Base-by-base conservation (phyloP, 2,797 vertebrate genomes). In the Leuciscus waleckii region DNA sequence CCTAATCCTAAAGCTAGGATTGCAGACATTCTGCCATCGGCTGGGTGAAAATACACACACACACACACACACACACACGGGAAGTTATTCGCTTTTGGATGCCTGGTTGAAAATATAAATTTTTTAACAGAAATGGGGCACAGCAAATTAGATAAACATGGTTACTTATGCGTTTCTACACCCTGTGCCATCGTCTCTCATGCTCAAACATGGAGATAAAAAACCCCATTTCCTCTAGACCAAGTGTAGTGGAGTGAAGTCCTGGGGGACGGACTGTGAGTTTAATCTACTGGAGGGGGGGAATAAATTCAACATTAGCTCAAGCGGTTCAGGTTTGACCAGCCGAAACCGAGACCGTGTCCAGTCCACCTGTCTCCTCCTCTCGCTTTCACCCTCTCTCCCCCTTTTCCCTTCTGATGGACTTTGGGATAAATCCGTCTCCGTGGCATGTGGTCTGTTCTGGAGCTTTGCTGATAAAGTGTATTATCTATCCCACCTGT, bases 251-350 rank as follows among this genome's bases (percentile, higher is more conserved):
- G 89, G 88, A 90, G 86, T 91, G 85, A 90, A 91, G 89, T 91
- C 23, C 73, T 43, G 70, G 35, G 70, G 71, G 78, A 58, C 49
- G 19, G 61, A 75, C 56, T 87, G 91, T 91, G 90, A 90, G 90
- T 93, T 92, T 92, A 92, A 92, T 93, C 92, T 93, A 92, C 90
- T 91, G 86, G 90, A 58, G 43, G 58, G 89, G 81, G 81, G 88
- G 88, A 88, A 88, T 88, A 90, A 92, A 91, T 92, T 91, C 85
- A 29, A 46, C 61, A 51, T 77, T 71, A 78, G 79, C 73, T 68
- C 6, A 23, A 77, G 54, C 74, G 51, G 5, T 78, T 61, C 68
- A 35, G 8, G 88, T 85, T 86, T 91, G 84, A 88, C 90, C 79
- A 46, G 75, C 65, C 81, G 32, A 37, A 32, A 82, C 80, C 7